A percentile compares a stretch with the other conserved stretches of the same genome.
phyloP scores from a whole-genome alignment of 1,140 invertebrate species.

The Philopotamus ludificatus region DNA sequence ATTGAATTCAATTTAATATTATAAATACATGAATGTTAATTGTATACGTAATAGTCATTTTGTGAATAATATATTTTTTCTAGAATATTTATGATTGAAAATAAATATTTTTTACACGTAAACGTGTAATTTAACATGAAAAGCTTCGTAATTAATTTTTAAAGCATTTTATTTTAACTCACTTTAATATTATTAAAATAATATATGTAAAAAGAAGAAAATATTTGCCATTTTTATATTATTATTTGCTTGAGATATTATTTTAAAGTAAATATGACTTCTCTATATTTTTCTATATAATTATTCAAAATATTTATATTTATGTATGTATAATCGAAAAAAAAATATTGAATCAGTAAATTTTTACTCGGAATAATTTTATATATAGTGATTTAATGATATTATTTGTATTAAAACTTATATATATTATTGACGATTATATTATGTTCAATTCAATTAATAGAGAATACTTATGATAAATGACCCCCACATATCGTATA shows the following conservation, averaged over 20 bases:
- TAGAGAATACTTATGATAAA: too few species aligned
- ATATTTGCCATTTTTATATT: background rate
- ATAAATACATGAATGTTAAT: background rate
- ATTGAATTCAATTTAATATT: background rate
- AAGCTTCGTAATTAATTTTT: background rate
- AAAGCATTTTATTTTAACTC: background rate
- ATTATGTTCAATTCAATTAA: background rate
- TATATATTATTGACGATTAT: background rate
- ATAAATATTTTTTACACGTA: too few species aligned
- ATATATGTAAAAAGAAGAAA: background rate
- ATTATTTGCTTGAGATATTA: background rate
- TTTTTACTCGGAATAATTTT: background rate
- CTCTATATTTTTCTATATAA: too few species aligned
- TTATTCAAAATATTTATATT: too few species aligned
- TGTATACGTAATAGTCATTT: background rate
- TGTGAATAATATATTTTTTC: background rate
- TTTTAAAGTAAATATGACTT: too few species aligned
- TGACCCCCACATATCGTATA: too few species aligned
- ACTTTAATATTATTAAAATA: background rate
- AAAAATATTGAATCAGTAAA: background rate
- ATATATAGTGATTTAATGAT: background rate
- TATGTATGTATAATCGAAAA: background rate
- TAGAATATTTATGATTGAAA: background rate
- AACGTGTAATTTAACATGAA: too few species aligned
- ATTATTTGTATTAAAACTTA: background rate